phyloP scores from a whole-genome alignment of 2,797 vertebrate species.

The Moxostoma hubbsi region DNA sequence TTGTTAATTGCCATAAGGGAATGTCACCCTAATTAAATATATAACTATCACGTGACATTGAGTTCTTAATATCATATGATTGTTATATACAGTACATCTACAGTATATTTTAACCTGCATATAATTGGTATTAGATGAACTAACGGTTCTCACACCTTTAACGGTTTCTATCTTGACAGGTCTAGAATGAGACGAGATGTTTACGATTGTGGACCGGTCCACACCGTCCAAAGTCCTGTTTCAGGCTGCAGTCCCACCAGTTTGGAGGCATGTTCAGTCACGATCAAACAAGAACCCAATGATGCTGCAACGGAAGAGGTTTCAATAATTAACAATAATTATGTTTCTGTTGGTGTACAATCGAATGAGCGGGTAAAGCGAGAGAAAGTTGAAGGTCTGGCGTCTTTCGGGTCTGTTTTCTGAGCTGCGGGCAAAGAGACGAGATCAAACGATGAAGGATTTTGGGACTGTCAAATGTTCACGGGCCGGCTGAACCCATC shows the following conservation, averaged over 20 bases:
- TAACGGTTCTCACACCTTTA: neutral
- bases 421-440: neutral
- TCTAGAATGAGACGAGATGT: slow-evolving; percentile 93
- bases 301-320: slow-evolving; percentile 68
- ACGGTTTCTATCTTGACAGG: slow-evolving; percentile 72
- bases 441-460: neutral
- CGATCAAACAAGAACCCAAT: slow-evolving; percentile 85
- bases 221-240: slow-evolving; percentile 78
- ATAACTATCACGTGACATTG: no score
- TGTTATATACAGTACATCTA: no score
- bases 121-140: neutral
- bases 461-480: neutral
- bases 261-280: slow-evolving; percentile 40
- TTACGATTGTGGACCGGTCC: slow-evolving; percentile 81
- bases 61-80: no score
- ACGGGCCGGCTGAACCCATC: no score
- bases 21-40: no score
- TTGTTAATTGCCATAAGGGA: no score
- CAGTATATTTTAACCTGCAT: no score
- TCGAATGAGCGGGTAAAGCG: slow-evolving; percentile 71
- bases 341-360: slow-evolving; percentile 68
- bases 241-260: slow-evolving; percentile 69
- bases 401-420: neutral
- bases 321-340: no score
- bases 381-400: slow-evolving; percentile 65